Evolutionary conservation across 2,113 vertebrate species (phyloP).

Genomic region (Myrmophylax atrothorax): DNA sequence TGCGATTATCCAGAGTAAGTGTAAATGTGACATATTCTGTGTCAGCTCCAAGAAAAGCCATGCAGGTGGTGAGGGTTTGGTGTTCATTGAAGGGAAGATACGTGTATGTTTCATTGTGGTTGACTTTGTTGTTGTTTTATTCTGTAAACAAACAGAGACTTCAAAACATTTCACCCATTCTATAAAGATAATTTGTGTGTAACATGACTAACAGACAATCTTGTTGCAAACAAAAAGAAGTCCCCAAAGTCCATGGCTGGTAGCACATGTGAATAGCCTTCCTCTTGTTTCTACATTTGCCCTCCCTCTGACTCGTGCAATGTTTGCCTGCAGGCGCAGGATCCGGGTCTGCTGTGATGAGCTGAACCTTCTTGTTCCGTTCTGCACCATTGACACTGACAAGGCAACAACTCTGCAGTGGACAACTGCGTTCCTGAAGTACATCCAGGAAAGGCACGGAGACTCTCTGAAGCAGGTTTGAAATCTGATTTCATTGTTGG

Average conservation of each 20-base stretch:
- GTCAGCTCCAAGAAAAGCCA: background rate
- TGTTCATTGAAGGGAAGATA: background rate
- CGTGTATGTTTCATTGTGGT: background rate
- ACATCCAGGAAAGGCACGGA: conserved; percentile 85
- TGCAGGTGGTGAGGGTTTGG: background rate
- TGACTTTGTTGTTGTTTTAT: background rate
- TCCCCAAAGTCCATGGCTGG: background rate
- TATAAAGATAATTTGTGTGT: background rate
- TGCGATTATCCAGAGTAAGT: background rate
- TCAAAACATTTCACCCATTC: background rate
- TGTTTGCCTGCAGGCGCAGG: conserved; percentile 77
- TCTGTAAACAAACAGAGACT: background rate
- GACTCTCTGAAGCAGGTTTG: conserved; percentile 87
- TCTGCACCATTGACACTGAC: conserved; percentile 86
- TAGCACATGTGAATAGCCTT: background rate
- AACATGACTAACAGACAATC: background rate
- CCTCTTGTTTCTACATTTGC: background rate
- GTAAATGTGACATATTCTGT: accelerated
- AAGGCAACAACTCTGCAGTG: conserved; percentile 91
- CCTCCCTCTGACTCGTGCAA: accelerated
- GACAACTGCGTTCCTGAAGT: conserved; percentile 89
- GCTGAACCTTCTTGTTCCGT: conserved; percentile 89
- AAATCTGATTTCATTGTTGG: background rate
- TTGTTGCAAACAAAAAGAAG: background rate
- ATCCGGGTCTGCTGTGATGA: conserved; percentile 92